A percentile compares a stretch with the other conserved stretches of the same genome.
Evolutionary conservation across 2,888 invertebrate species (phyloP).

Genomic region (Drosophila pseudotakahashii): DNA sequence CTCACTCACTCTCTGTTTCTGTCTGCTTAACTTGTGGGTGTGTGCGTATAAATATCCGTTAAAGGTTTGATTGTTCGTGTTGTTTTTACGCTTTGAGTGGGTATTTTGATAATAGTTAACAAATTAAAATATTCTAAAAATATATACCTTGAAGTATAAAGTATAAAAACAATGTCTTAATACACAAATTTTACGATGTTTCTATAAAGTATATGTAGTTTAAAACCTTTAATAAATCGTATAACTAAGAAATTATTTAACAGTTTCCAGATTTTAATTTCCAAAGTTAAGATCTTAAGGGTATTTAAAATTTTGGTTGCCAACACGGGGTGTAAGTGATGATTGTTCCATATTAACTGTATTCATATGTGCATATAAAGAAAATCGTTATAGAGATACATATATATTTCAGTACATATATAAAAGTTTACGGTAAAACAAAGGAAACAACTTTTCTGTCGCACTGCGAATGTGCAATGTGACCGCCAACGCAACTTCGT

Average conservation of each 20-base stretch:
- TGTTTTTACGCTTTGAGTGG: not conserved
- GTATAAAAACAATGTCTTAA: too few relatives aligned
- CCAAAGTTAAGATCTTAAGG: not conserved
- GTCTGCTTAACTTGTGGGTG: conserved; percentile 20
- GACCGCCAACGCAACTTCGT: conserved; percentile 59
- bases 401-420: not conserved
- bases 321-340: not conserved
- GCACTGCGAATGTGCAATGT: conserved; percentile 38
- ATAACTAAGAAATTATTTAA: too few relatives aligned
- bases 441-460: conserved; percentile 61
- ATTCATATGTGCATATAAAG: not conserved
- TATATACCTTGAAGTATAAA: not conserved
- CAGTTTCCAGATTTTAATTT: too few relatives aligned
- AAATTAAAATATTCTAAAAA: not conserved
- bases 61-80: not conserved
- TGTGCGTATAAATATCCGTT: conserved; percentile 29
- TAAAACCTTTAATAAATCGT: too few relatives aligned
- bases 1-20: conserved; percentile 18
- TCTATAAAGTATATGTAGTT: too few relatives aligned
- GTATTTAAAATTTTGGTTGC: not conserved
- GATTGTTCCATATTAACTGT: too few relatives aligned
- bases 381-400: conserved; percentile 2
- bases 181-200: too few relatives aligned
- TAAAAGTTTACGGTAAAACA: conserved; percentile 46
- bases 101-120: not conserved